Evolutionary conservation across 2,113 vertebrate species (phyloP).

Genomic region (Gnathonemus longibarbis): DNA sequence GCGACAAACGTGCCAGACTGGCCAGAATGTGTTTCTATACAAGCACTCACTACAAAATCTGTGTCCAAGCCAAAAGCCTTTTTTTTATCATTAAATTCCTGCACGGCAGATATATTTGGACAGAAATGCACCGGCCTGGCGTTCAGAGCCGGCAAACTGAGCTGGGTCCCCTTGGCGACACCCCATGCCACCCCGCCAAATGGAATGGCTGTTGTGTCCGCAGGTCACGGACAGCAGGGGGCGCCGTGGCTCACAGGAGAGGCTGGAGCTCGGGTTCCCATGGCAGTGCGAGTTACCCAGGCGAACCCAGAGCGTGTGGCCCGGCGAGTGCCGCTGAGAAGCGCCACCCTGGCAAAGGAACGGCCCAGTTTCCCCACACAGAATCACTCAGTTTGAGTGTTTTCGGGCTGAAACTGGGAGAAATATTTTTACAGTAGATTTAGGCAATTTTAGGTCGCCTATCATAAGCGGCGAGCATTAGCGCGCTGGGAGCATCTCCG

Average conservation of each 20-base stretch:
- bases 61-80: neutral
- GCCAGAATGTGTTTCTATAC: neutral
- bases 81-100: neutral
- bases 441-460: neutral
- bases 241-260: neutral
- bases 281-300: neutral
- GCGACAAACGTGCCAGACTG: neutral
- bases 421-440: slow-evolving; percentile 5
- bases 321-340: neutral
- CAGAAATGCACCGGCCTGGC: neutral
- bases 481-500: neutral
- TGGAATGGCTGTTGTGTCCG: neutral
- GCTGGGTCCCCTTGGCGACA: neutral
- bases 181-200: neutral
- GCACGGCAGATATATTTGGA: neutral
- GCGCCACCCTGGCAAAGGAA: neutral
- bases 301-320: neutral
- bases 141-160: neutral
- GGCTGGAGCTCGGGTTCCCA: neutral
- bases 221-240: neutral
- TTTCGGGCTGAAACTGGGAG: neutral
- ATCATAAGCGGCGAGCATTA: neutral
- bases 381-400: neutral
- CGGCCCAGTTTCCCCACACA: neutral
- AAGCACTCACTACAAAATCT: neutral